These are phyloP conservation scores for Leucoraja erinaceus DNA, from an alignment of 2,113 vertebrate species.

Conservation along the genomic window DNA sequence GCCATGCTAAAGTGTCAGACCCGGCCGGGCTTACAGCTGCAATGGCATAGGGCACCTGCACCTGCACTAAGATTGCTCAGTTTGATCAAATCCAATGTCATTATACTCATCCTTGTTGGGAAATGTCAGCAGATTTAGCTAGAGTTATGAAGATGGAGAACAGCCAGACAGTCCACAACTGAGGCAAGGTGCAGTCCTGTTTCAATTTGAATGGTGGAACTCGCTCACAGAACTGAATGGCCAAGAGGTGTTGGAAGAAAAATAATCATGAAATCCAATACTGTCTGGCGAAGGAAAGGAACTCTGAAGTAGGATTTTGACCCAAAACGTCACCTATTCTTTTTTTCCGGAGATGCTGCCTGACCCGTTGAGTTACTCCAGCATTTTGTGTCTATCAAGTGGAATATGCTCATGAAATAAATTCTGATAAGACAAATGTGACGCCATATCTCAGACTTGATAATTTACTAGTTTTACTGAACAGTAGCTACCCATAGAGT, in stretches of 20 bases:
- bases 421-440: neutral
- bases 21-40: no score
- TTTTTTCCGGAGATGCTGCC: no score
- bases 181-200: neutral
- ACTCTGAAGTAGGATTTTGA: no score
- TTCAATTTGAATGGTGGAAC: neutral
- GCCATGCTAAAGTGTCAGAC: no score
- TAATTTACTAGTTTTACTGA: neutral
- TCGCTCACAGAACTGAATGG: neutral
- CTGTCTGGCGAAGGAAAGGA: no score
- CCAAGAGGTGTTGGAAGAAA: neutral
- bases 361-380: no score
- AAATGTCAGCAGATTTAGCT: neutral
- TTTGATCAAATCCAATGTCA: no score
- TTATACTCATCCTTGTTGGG: no score
- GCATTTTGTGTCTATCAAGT: neutral
- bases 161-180: neutral
- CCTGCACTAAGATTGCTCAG: no score
- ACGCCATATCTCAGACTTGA: neutral
- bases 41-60: no score
- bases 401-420: neutral
- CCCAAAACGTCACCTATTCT: no score
- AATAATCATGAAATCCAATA: neutral
- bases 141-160: neutral
- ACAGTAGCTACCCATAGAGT: neutral